phyloP scores from a whole-genome alignment of 1,140 invertebrate genomes.

The Drosophila orena region DNA sequence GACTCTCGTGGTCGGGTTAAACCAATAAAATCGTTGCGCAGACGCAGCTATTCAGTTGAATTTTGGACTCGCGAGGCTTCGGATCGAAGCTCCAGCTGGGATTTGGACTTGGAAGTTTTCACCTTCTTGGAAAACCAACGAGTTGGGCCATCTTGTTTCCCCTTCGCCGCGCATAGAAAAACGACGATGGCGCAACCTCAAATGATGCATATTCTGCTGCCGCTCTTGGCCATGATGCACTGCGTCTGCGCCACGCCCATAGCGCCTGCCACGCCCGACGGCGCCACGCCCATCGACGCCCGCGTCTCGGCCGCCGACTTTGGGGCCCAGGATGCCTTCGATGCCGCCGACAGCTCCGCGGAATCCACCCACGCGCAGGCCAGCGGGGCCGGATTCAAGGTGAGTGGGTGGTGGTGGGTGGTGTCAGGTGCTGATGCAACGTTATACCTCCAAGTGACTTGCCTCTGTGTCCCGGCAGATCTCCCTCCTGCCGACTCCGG shows the following conservation, averaged over 20 bases:
- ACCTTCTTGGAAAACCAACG: not conserved
- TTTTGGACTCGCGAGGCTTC: constrained; percentile 55
- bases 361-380: constrained; percentile 42
- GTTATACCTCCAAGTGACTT: not conserved
- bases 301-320: constrained; percentile 64
- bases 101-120: not conserved
- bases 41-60: constrained; percentile 69
- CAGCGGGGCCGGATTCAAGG: constrained; percentile 72
- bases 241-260: constrained; percentile 26
- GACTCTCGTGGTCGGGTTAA: constrained; percentile 46
- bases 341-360: constrained; percentile 45
- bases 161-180: not conserved
- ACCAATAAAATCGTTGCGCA: constrained; percentile 77
- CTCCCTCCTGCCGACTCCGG: constrained; percentile 60
- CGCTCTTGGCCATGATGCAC: constrained; percentile 5
- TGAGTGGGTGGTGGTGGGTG: constrained; percentile 12
- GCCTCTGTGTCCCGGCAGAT: constrained; percentile 32
- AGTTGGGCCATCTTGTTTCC: not conserved
- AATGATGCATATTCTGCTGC: constrained; percentile 10
- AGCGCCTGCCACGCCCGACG: constrained; percentile 62
- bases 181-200: not conserved
- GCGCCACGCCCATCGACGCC: constrained; percentile 72
- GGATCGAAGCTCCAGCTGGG: constrained; percentile 5
- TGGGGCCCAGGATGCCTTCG: constrained; percentile 64
- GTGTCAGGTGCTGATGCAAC: not conserved